Percentiles rank a stretch among this genome's conserved stretches.
Conservation (phyloP, 2,888 invertebrate species). For the Melinaea marsaeus region DNA sequence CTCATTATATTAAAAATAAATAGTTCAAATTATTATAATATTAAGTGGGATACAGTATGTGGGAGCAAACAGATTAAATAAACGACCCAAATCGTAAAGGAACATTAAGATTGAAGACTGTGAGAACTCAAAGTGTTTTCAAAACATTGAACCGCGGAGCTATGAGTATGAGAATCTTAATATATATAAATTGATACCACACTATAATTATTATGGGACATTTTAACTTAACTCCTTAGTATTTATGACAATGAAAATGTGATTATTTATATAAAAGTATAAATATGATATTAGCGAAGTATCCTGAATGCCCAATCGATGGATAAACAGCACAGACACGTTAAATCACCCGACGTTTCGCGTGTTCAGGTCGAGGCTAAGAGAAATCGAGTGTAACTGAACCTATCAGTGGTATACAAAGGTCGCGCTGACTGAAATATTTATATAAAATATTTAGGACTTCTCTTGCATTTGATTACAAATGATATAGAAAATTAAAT, state of each 20-base stretch:
- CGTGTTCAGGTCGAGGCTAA: constrained; percentile 63
- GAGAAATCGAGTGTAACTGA: constrained; percentile 63
- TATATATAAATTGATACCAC: neutral
- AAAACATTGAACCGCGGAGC: constrained; percentile 42
- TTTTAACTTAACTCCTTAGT: too few species aligned
- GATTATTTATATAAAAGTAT: neutral
- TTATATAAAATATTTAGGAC: neutral
- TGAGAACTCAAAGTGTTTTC: constrained; percentile 60
- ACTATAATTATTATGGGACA: too few species aligned
- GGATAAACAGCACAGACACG: constrained; percentile 18
- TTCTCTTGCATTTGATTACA: constrained; percentile 10
- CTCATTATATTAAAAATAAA: too few species aligned
- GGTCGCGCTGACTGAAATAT: constrained; percentile 21
- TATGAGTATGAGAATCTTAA: constrained; percentile 15
- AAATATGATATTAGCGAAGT: neutral
- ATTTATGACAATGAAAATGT: constrained; percentile 11
- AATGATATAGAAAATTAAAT: neutral
- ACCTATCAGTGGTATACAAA: constrained; percentile 22
- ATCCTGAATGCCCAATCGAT: neutral
- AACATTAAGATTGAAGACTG: constrained; percentile 34
- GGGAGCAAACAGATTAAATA: too few species aligned
- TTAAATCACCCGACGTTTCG: constrained; percentile 36
- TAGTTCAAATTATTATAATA: too few species aligned
- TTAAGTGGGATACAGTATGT: too few species aligned
- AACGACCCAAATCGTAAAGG: neutral